A percentile compares a stretch with the other conserved stretches of the same genome.
Conservation (phyloP, 2,888 invertebrate species). For the Lasioglossum villosulum region DNA sequence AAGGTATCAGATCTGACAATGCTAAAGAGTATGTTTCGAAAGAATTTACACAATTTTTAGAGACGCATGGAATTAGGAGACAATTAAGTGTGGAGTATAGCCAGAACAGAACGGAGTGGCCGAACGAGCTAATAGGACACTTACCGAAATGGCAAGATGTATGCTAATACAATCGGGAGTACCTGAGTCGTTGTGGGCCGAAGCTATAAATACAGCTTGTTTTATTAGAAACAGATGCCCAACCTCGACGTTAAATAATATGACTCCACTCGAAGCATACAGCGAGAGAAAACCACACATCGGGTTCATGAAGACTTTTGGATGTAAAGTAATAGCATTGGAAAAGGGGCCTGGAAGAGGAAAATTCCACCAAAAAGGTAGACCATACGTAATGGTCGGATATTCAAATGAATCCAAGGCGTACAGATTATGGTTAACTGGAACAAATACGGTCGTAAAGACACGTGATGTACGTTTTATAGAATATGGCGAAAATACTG, state of each 20-base stretch:
- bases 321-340: conserved; percentile 55
- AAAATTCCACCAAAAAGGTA: conserved; percentile 65
- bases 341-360: conserved; percentile 33
- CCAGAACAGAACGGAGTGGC: no score
- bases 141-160: no score
- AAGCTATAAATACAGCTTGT: no score
- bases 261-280: no score
- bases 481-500: neutral
- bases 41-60: conserved; percentile 13
- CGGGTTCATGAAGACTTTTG: no score
- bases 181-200: no score
- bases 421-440: conserved; percentile 64
- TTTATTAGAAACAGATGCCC: no score
- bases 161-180: no score
- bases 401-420: conserved; percentile 68
- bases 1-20: conserved; percentile 9
- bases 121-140: no score
- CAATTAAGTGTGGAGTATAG: no score
- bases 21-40: conserved; percentile 20
- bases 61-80: conserved; percentile 6
- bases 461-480: conserved; percentile 57
- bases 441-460: conserved; percentile 57
- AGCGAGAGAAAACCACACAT: no score
- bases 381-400: conserved; percentile 53
- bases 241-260: no score